A percentile compares a stretch with the other conserved stretches of the same genome.
Evolutionary conservation across 2,888 invertebrate genomes (phyloP).

Genomic region (Parnassius apollo): DNA sequence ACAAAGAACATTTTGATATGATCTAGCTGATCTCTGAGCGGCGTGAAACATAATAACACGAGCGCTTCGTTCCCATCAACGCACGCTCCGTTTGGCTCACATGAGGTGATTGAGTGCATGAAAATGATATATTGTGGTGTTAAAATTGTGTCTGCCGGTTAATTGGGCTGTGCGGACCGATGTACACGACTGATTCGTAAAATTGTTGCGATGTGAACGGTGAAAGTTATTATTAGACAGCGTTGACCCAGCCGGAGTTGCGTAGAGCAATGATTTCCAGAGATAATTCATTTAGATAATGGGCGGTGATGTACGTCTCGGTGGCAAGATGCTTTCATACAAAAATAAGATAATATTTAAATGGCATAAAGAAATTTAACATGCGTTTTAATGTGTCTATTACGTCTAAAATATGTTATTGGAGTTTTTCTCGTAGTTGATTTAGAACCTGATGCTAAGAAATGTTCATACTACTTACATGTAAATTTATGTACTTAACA

Average conservation of each 20-base stretch:
- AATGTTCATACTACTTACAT: no score
- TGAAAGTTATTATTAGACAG: constrained; percentile 24
- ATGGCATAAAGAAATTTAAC: no score
- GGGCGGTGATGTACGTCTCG: constrained; percentile 8
- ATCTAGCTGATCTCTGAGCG: constrained; percentile 12
- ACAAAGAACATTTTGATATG: constrained; percentile 5
- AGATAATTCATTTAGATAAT: constrained; percentile 13
- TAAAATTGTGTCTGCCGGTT: constrained; percentile 24
- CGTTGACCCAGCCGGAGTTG: neutral
- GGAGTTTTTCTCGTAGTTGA: no score
- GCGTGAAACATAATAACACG: constrained; percentile 16
- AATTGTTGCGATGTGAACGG: constrained; percentile 22
- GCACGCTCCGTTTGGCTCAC: constrained; percentile 20
- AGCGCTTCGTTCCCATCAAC: constrained; percentile 23
- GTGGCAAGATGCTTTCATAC: constrained; percentile 15
- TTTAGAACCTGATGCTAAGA: no score
- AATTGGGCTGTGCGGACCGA: constrained; percentile 18
- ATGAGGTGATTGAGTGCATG: constrained; percentile 16
- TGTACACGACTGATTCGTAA: constrained; percentile 19
- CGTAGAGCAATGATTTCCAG: constrained; percentile 1
- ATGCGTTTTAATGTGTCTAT: no score
- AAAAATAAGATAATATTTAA: neutral
- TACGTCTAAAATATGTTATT: no score
- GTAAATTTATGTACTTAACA: no score
- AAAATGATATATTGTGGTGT: constrained; percentile 27